Evolutionary conservation across 2,888 invertebrate species (phyloP).

Genomic region (Strigamia crassipes): DNA sequence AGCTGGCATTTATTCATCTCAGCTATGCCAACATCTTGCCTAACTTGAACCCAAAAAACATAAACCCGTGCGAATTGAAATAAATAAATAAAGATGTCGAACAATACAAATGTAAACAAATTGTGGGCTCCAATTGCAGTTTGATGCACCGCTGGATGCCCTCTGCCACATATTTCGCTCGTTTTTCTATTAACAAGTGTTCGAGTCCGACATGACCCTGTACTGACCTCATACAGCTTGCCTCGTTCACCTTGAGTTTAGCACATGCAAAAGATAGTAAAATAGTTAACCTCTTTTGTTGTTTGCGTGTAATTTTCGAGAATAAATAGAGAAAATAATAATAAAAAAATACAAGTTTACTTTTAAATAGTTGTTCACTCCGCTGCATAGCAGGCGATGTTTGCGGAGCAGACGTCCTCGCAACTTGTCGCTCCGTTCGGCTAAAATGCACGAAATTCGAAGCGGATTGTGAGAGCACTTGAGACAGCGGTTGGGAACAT

Average conservation of each 20-base stretch:
- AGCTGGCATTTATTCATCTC: conserved; percentile 46
- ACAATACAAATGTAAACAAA: neutral
- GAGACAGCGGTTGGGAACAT: neutral
- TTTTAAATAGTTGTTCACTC: neutral
- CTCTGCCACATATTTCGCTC: neutral
- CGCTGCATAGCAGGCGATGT: neutral
- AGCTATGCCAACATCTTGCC: conserved; percentile 51
- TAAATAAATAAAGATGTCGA: neutral
- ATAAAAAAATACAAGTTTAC: neutral
- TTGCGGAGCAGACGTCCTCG: neutral
- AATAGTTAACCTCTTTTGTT: neutral
- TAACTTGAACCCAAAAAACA: conserved; percentile 35
- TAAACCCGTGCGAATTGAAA: neutral
- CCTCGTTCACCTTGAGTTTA: conserved; percentile 12
- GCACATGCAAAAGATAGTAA: neutral
- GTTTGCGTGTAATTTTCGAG: neutral
- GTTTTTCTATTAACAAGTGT: too few species aligned
- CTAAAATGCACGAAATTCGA: neutral
- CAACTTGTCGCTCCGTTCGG: too few species aligned
- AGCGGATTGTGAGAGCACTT: neutral
- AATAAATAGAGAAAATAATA: neutral
- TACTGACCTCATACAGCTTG: neutral
- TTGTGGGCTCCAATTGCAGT: neutral
- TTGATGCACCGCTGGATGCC: neutral
- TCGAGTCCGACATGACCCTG: conserved; percentile 7